phyloP scores from a whole-genome alignment of 2,113 vertebrate species.

The Melanerpes formicivorus region DNA sequence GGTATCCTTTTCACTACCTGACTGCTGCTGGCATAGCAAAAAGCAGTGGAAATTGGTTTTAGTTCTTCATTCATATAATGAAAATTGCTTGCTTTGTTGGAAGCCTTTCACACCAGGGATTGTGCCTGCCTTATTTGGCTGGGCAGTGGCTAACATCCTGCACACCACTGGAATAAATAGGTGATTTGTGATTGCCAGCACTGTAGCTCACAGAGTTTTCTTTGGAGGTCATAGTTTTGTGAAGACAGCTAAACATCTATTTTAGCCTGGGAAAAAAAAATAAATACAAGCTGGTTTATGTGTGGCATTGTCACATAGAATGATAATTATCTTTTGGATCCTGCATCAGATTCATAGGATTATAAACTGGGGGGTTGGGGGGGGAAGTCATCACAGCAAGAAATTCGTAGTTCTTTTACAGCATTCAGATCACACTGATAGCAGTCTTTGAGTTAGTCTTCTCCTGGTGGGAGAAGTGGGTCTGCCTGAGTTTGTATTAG shows the following conservation, averaged over 20 bases:
- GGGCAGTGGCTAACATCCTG: neutral
- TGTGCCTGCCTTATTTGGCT: neutral
- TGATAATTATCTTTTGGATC: neutral
- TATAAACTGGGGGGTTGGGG: neutral
- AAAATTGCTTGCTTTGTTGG: conserved; percentile 15
- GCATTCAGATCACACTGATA: neutral
- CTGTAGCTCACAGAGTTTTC: neutral
- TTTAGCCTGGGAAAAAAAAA: neutral
- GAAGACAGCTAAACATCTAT: neutral
- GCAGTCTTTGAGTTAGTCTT: neutral
- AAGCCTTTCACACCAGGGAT: neutral
- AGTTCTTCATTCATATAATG: neutral
- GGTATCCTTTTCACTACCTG: neutral
- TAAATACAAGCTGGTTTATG: neutral
- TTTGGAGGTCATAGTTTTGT: neutral
- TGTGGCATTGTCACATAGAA: neutral
- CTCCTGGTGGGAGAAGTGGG: neutral
- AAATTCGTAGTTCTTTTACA: neutral
- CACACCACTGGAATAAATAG: neutral
- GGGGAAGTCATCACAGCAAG: neutral
- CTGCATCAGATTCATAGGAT: neutral
- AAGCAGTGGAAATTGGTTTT: neutral
- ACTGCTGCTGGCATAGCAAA: neutral
- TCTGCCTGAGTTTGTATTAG: conserved; percentile 13
- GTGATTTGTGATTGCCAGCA: neutral